These are phyloP conservation scores for Eupithecia centaureata DNA, from an alignment of 2,888 invertebrate species.

Conservation along the genomic window DNA sequence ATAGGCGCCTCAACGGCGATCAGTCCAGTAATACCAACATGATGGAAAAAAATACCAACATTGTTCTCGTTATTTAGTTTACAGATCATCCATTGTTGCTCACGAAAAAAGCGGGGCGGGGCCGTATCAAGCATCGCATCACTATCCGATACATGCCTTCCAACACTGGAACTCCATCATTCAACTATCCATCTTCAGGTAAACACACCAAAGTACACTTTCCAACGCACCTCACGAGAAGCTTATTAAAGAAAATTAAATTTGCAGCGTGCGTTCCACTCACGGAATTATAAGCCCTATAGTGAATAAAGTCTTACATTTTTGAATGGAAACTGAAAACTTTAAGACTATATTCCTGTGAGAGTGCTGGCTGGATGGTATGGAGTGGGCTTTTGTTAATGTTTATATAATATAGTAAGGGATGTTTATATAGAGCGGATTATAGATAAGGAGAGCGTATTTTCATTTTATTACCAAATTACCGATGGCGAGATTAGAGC, in stretches of 20 bases:
- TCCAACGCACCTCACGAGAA: conserved; percentile 47
- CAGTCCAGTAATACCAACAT: conserved; percentile 56
- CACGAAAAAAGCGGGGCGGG: conserved; percentile 83
- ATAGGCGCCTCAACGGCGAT: conserved; percentile 45
- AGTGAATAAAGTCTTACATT: conserved; percentile 21
- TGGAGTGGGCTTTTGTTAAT: conserved; percentile 50
- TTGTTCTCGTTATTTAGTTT: conserved; percentile 81
- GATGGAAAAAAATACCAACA: conserved; percentile 60
- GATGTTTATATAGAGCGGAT: conserved; percentile 79
- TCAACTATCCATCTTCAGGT: conserved; percentile 40
- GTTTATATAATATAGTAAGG: conserved; percentile 79
- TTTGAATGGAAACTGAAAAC: conserved; percentile 34
- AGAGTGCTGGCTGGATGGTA: conserved; percentile 11
- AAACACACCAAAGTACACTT: conserved; percentile 52
- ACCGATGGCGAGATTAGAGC: conserved; percentile 78
- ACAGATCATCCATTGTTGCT: conserved; percentile 82
- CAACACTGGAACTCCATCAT: conserved; percentile 55
- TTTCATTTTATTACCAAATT: conserved; percentile 85
- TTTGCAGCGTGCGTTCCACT: conserved; percentile 62
- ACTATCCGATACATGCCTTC: conserved; percentile 80
- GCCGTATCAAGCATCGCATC: conserved; percentile 78
- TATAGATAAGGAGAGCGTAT: conserved; percentile 80
- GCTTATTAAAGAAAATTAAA: conserved; percentile 84
- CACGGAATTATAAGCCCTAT: conserved; percentile 36
- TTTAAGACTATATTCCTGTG: conserved; percentile 45